phyloP scores from a whole-genome alignment of 2,797 vertebrate genomes.

The Cynodonichthys magdalenae region DNA sequence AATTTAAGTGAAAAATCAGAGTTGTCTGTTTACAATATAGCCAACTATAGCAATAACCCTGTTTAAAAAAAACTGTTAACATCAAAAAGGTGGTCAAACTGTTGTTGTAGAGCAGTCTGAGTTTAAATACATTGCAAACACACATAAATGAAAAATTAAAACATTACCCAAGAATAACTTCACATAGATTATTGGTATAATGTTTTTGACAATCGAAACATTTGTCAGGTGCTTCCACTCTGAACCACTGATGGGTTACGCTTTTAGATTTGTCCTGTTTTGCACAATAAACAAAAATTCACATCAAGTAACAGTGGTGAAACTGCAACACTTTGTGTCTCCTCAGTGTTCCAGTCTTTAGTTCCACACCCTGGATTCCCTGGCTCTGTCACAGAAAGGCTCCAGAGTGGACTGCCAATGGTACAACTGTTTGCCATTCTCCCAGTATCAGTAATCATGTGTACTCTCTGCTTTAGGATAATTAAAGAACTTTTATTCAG shows the following conservation, averaged over 20 bases:
- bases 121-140: no score
- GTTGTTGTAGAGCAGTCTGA: no score
- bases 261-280: background rate
- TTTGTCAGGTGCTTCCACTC: slow-evolving; percentile 3
- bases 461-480: background rate
- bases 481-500: slow-evolving; percentile 16
- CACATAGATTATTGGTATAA: no score
- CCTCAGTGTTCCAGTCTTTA: slow-evolving; percentile 63
- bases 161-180: no score
- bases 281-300: slow-evolving; percentile 27
- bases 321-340: slow-evolving; percentile 42
- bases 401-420: slow-evolving; percentile 54
- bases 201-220: background rate
- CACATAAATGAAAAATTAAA: no score
- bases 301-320: slow-evolving; percentile 9
- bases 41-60: no score
- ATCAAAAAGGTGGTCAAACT: no score
- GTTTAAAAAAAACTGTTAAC: no score
- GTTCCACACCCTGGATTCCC: slow-evolving; percentile 69
- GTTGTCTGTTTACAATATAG: no score
- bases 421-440: slow-evolving; percentile 43
- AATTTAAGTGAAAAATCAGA: no score
- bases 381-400: slow-evolving; percentile 62
- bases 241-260: background rate
- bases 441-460: slow-evolving; percentile 5